Evolutionary conservation across 2,888 invertebrate genomes (phyloP).

Genomic region (Nymphalis c-album): DNA sequence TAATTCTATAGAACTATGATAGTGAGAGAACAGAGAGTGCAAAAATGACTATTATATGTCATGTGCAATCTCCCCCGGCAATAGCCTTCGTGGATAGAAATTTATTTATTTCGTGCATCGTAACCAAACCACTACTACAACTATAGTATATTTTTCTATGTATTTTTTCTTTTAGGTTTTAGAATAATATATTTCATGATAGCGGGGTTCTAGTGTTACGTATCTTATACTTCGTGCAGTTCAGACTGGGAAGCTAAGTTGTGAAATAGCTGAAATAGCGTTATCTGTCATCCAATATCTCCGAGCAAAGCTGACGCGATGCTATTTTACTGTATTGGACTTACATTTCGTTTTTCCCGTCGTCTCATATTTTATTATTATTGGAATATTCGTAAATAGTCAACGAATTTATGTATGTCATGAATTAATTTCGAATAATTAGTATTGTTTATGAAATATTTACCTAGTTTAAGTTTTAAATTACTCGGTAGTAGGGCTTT

Average conservation of each 20-base stretch:
- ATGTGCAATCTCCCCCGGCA: too few species aligned
- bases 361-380: constrained; percentile 4
- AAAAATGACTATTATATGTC: too few species aligned
- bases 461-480: too few species aligned
- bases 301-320: constrained; percentile 10
- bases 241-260: constrained; percentile 1
- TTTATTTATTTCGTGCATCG: neutral
- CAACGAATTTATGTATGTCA: too few species aligned
- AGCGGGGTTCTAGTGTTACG: constrained; percentile 1
- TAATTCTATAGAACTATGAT: too few species aligned
- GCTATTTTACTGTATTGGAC: constrained; percentile 42
- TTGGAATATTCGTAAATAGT: neutral
- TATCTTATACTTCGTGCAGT: constrained; percentile 3
- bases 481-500: too few species aligned
- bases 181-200: neutral
- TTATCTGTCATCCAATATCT: constrained; percentile 19
- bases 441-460: too few species aligned
- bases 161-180: too few species aligned
- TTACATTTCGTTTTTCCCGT: neutral
- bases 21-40: too few species aligned
- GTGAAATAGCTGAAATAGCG: constrained; percentile 17
- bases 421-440: too few species aligned
- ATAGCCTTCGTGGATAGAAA: too few species aligned
- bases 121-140: neutral
- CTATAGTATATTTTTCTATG: neutral